phyloP scores from a whole-genome alignment of 2,113 vertebrate species.

The Elaphurus davidianus region DNA sequence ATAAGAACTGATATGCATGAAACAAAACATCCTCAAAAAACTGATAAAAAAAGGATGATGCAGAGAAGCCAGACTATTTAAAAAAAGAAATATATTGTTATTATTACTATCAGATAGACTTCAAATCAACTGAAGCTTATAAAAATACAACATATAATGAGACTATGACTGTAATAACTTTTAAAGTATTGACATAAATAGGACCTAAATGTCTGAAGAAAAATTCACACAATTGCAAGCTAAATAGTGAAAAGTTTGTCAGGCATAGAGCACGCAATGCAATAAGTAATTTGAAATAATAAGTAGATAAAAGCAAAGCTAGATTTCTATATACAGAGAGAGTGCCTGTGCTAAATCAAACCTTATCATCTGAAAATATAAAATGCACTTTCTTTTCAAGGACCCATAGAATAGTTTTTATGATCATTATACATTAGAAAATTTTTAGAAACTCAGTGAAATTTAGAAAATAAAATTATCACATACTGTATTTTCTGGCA shows the following conservation, averaged over 20 bases:
- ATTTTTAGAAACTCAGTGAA: not conserved
- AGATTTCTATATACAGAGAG: not conserved
- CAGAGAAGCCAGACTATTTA: not conserved
- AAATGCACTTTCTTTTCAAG: not conserved
- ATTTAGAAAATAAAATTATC: not conserved
- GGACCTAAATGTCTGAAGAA: not conserved
- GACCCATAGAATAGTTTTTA: not conserved
- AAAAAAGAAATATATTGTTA: not conserved
- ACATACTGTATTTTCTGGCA: not conserved
- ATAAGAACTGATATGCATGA: not conserved
- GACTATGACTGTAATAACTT: not conserved
- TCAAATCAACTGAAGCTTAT: not conserved
- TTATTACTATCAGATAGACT: not conserved
- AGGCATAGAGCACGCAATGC: not conserved
- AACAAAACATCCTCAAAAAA: not conserved
- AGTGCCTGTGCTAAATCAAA: not conserved
- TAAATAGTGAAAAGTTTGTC: not conserved
- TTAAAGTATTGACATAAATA: not conserved
- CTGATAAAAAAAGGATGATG: not conserved
- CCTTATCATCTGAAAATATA: not conserved
- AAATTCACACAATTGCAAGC: not conserved
- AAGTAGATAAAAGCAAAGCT: not conserved
- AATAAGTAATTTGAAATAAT: not conserved
- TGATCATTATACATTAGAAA: not conserved
- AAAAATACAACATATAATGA: not conserved